Evolutionary conservation across 2,888 invertebrate genomes (phyloP).

Genomic region (Melinaea marsaeus): DNA sequence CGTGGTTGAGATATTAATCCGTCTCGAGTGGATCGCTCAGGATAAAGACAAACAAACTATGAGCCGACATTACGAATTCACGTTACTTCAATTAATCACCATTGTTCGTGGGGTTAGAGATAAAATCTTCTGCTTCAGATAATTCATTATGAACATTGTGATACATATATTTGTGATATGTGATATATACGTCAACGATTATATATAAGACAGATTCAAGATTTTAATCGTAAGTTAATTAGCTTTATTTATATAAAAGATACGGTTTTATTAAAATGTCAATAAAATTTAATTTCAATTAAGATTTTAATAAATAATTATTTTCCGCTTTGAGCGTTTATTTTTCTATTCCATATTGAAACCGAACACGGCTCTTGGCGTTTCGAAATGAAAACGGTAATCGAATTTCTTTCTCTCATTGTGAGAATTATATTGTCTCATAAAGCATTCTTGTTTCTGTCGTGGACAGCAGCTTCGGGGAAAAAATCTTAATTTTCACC

Average conservation of each 20-base stretch:
- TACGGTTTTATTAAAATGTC: no score
- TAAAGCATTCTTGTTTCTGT: constrained; percentile 56
- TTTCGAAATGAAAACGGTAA: constrained; percentile 47
- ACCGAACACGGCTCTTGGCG: constrained; percentile 24
- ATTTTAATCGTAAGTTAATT: no score
- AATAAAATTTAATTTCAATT: no score
- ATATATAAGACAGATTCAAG: no score
- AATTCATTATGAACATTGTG: background rate
- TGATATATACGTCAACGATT: background rate
- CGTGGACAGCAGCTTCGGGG: constrained; percentile 51
- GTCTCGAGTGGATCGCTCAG: constrained; percentile 14
- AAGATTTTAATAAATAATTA: no score
- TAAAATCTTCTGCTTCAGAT: background rate
- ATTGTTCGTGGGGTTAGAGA: constrained; percentile 4
- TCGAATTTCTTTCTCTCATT: constrained; percentile 54
- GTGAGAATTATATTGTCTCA: constrained; percentile 53
- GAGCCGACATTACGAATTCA: constrained; percentile 3
- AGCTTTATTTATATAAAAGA: no score
- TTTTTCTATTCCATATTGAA: no score
- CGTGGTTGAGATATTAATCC: constrained; percentile 21
- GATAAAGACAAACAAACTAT: constrained; percentile 22
- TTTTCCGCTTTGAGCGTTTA: no score
- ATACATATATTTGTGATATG: no score
- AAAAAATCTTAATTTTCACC: constrained; percentile 56
- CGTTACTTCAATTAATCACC: constrained; percentile 2